These are phyloP conservation scores for Polypterus senegalus DNA, from an alignment of 2,113 vertebrate species.

Conservation along the genomic window DNA sequence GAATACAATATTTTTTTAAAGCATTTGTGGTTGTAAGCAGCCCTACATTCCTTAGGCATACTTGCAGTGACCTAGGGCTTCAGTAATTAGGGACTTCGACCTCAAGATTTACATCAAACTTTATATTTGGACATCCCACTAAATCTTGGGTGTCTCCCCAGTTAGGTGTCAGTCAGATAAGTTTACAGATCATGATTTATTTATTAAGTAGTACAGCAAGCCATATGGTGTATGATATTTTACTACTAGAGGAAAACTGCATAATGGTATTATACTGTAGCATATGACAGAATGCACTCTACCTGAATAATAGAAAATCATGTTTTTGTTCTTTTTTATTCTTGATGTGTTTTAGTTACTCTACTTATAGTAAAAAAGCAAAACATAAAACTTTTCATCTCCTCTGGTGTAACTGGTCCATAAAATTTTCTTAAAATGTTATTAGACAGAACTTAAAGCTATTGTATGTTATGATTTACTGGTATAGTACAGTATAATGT, in stretches of 20 bases:
- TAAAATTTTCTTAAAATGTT: no score
- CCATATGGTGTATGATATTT: conserved; percentile 1
- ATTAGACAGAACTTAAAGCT: no score
- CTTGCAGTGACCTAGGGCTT: conserved; percentile 12
- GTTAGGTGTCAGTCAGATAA: background rate
- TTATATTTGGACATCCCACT: background rate
- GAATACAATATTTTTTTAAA: conserved; percentile 13
- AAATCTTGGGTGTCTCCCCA: background rate
- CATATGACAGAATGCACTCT: no score
- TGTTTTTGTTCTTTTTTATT: no score
- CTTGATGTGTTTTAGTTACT: no score
- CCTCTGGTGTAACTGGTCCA: no score
- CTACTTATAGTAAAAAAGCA: no score
- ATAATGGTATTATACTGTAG: no score
- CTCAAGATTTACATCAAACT: conserved; percentile 5
- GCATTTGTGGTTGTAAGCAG: background rate
- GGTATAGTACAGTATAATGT: no score
- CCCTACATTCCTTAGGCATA: conserved; percentile 13
- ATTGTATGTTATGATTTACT: no score
- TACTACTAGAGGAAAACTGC: background rate
- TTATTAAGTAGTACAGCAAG: background rate
- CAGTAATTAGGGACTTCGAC: conserved; percentile 1
- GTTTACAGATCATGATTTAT: background rate
- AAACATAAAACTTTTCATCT: no score
- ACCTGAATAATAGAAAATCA: no score